Base-by-base conservation (phyloP, 2,888 invertebrate species). In the Caenorhabditis angaria region DNA sequence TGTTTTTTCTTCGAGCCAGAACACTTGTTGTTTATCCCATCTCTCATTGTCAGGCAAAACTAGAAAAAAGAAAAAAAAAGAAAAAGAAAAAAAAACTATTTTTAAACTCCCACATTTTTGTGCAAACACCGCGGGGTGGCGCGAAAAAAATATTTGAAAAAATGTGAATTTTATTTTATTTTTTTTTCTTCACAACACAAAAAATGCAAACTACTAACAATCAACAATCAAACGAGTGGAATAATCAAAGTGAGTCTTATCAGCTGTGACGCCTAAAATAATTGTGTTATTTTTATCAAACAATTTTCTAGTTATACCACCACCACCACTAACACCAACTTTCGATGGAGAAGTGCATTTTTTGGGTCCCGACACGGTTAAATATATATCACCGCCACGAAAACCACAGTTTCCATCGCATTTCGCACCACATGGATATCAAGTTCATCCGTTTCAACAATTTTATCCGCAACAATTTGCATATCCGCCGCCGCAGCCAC, bases 261-360 rank as follows among this genome's bases (percentile, higher is more conserved):
- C 18, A n/a, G n/a, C n/a, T n/a, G n/a, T n/a, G n/a, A n/a, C n/a
- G n/a, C n/a, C n/a, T n/a, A n/a, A n/a, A n/a, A n/a, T n/a, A n/a
- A n/a, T n/a, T n/a, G n/a, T n/a, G n/a, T n/a, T n/a, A n/a, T n/a
- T n/a, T n/a, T n/a, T n/a, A n/a, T n/a, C n/a, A n/a, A n/a, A n/a
- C n/a, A n/a, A n/a, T n/a, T n/a, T n/a, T n/a, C n/a, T n/a, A n/a
- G n/a, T n/a, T n/a, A n/a, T n/a, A n/a, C n/a, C n/a, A n/a, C n/a
- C n/a, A 41, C 41, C 41, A 0, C 65, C 65, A 57, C 47, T 61
- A 14, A 70, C 70, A 32, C 70, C 70, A 14, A 55, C 41, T 32
- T 51, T 57, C 14, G 63, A 70, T 29, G 70, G 70, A 66, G 65
- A 59, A 53, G 62, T 70, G n/a, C 58, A 70, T 22, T 70, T 70